Base-by-base conservation (phyloP, 2,888 invertebrate species). In the Gerris lacustris region DNA sequence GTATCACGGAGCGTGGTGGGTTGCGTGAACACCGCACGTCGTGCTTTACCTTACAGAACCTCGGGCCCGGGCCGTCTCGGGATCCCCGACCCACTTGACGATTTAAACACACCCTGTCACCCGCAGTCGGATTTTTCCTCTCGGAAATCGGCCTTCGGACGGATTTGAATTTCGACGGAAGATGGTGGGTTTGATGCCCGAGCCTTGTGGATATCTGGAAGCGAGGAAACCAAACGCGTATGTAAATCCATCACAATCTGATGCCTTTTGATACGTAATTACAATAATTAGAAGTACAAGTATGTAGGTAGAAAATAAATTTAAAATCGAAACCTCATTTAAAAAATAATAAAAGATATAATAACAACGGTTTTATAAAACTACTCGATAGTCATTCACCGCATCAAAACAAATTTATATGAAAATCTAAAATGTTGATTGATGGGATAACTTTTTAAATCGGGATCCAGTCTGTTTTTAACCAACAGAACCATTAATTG, bases 31-130 rank as follows among this genome's bases (percentile, higher is more conserved):
- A 55, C 31, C 31, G 31, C 31, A 55, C 55, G 55, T 55, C 55
- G 55, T 55, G 55, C 55, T 15, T 11, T 55, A 55, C 55, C 55
- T 55, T 55, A 55, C 55, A 55, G 47, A 47, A 47, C 11, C 47
- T 7, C 6, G 11, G 15, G 55, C 55, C 55, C 55, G 55, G 15
- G 55, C 9, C 55, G 55, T 55, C 15, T 15, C 11, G 15, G 15
- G 9, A 55, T 55, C 55, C 55, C 15, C 15, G 55, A 15, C 55
- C 9, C 55, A 11, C 15, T 55, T 55, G 55, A 55, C 55, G 55
- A 55, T 55, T 55, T 55, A 55, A 55, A 55, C 55, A 55, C 55
- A 55, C 55, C 55, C 55, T 55, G 55, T 55, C 55, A 55, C 55
- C 9, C 55, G 15, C 55, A 55, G 11, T 11, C 55, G 15, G 15